Evolutionary conservation across 2,888 invertebrate genomes (phyloP).

Genomic region (Sisyra terminalis): DNA sequence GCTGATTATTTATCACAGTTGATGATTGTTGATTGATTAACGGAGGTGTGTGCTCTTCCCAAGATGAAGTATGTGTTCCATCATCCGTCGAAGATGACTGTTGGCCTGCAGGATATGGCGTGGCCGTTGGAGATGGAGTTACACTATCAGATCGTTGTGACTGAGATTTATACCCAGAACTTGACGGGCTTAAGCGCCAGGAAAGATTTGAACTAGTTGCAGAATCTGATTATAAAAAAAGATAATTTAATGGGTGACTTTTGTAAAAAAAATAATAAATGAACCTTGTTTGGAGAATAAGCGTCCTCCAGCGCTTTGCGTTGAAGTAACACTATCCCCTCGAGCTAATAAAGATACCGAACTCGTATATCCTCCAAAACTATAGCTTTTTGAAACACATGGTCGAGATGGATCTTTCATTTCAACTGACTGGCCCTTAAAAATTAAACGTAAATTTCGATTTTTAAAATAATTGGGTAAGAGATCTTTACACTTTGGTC

Average conservation of each 20-base stretch:
- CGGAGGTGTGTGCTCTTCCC: neutral
- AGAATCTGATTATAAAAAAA: slow-evolving; percentile 28
- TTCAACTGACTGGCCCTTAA: slow-evolving; percentile 40
- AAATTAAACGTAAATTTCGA: slow-evolving; percentile 1
- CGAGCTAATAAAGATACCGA: slow-evolving; percentile 32
- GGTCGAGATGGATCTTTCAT: slow-evolving; percentile 26
- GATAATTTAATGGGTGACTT: too few species aligned
- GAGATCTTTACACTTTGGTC: too few species aligned
- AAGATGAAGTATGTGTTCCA: neutral
- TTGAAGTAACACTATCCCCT: slow-evolving; percentile 46
- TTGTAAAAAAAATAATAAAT: slow-evolving; percentile 7
- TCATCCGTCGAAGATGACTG: slow-evolving; percentile 11
- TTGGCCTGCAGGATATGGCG: slow-evolving; percentile 21
- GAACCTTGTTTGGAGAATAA: slow-evolving; percentile 64
- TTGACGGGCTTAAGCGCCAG: slow-evolving; percentile 56
- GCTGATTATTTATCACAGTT: neutral
- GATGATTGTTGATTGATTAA: neutral
- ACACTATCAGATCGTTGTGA: slow-evolving; percentile 60
- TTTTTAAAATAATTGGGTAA: too few species aligned
- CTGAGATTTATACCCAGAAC: slow-evolving; percentile 61
- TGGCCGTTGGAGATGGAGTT: slow-evolving; percentile 55
- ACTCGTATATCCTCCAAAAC: slow-evolving; percentile 66
- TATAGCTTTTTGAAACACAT: slow-evolving; percentile 67
- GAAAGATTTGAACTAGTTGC: slow-evolving; percentile 35
- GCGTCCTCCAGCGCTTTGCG: slow-evolving; percentile 42